These are phyloP conservation scores for Microplitis demolitor DNA, from an alignment of 1,140 invertebrate genomes.

Conservation along the genomic window DNA sequence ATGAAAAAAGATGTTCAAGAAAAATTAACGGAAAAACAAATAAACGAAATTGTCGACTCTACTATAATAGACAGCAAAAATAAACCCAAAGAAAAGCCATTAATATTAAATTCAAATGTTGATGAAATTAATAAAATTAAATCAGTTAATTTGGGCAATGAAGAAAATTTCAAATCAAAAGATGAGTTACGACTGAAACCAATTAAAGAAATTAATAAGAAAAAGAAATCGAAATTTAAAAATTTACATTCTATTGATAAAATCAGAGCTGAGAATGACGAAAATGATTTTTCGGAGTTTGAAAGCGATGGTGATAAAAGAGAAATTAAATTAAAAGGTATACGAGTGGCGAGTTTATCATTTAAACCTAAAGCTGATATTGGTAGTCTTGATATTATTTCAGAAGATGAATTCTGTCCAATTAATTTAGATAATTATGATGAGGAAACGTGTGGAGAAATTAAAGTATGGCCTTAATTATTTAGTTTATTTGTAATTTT, in stretches of 20 bases:
- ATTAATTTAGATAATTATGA: conserved; percentile 49
- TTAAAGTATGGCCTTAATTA: conserved; percentile 46
- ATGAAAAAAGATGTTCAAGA: conserved; percentile 41
- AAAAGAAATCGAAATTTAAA: conserved; percentile 32
- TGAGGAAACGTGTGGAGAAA: conserved; percentile 43
- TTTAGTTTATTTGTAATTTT: too few relatives aligned
- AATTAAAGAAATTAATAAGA: neutral
- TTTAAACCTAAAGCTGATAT: conserved; percentile 53
- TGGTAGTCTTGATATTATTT: conserved; percentile 47
- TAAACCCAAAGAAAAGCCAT: neutral
- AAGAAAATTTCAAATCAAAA: too few relatives aligned
- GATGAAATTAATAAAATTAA: too few relatives aligned
- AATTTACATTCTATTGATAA: conserved; percentile 39
- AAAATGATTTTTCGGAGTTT: conserved; percentile 53
- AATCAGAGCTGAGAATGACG: conserved; percentile 29
- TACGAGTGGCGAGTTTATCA: conserved; percentile 47
- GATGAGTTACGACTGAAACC: too few relatives aligned
- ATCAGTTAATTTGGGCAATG: too few relatives aligned
- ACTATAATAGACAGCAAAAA: neutral
- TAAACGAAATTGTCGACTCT: neutral
- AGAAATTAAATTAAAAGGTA: conserved; percentile 29
- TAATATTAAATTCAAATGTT: too few relatives aligned
- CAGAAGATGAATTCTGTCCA: conserved; percentile 55
- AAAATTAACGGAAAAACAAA: neutral
- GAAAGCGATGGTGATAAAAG: conserved; percentile 38